Percentiles rank a stretch among this genome's conserved stretches.
Evolutionary conservation across 2,888 invertebrate genomes (phyloP).

Genomic region (Globia sparganii): DNA sequence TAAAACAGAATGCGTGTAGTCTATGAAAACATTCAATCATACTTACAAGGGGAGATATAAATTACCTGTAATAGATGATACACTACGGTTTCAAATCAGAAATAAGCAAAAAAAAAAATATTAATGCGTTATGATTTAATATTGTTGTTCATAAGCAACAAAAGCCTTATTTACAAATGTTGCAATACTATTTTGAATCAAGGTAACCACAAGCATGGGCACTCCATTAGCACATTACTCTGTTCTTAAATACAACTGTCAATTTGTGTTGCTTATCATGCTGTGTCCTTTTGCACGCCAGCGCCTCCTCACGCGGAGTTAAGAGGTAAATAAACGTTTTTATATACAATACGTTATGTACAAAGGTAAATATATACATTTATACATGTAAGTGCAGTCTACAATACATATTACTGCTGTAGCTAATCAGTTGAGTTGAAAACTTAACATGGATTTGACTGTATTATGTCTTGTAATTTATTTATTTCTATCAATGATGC

Average conservation of each 20-base stretch:
- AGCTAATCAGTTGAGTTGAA: conserved; percentile 5
- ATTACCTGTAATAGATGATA: background rate
- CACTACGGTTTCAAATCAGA: background rate
- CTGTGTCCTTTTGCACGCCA: conserved; percentile 89
- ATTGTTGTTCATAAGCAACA: background rate
- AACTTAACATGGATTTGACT: background rate
- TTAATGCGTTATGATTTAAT: background rate
- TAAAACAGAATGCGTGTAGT: background rate
- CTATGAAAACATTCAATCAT: background rate
- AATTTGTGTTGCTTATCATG: conserved; percentile 85
- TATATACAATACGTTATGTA: conserved; percentile 50
- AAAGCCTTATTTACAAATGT: background rate
- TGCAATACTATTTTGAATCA: background rate
- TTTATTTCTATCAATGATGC: background rate
- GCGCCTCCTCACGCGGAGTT: conserved; percentile 89
- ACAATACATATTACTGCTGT: conserved; percentile 19
- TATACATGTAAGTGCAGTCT: conserved; percentile 24
- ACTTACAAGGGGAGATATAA: background rate
- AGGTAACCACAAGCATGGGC: background rate
- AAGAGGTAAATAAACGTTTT: conserved; percentile 87
- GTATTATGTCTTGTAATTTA: conserved; percentile 3
- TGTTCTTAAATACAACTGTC: conserved; percentile 54
- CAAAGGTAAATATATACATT: conserved; percentile 24
- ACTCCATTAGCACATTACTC: conserved; percentile 47
- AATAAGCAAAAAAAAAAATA: background rate